Conservation (phyloP, 2,888 invertebrate species). For the Serrognathus titanus region DNA sequence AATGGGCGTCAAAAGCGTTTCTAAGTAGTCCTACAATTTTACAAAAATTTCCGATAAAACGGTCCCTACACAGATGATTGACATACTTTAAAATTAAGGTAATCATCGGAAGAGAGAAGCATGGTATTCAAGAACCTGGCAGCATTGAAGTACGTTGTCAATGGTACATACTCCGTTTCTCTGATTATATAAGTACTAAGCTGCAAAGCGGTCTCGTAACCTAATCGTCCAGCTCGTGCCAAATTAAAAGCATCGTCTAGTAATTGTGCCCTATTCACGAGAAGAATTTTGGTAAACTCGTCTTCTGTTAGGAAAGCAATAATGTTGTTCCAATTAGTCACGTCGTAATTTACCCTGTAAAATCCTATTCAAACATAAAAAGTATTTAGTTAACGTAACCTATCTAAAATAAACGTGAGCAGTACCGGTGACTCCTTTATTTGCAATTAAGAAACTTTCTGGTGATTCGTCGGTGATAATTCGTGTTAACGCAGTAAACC, state of each 20-base stretch:
- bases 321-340: constrained; percentile 48
- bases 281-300: constrained; percentile 51
- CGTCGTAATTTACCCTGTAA: constrained; percentile 47
- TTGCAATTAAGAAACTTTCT: too few species aligned
- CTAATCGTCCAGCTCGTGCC: constrained; percentile 54
- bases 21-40: too few species aligned
- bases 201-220: constrained; percentile 54
- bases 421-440: too few species aligned
- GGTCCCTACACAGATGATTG: too few species aligned
- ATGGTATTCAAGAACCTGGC: constrained; percentile 3
- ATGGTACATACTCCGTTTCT: constrained; percentile 48
- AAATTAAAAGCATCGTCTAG: constrained; percentile 40
- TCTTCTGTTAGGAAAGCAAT: constrained; percentile 40
- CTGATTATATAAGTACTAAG: constrained; percentile 57
- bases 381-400: too few species aligned
- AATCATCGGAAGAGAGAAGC: neutral
- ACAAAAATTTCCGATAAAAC: too few species aligned
- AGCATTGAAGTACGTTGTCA: constrained; percentile 16
- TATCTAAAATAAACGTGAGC: too few species aligned
- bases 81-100: neutral
- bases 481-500: too few species aligned
- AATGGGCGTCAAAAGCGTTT: neutral
- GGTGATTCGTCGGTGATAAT: too few species aligned
- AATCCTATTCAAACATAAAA: constrained; percentile 30
- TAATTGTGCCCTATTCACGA: constrained; percentile 55